A percentile compares a stretch with the other conserved stretches of the same genome.
Evolutionary conservation across 2,113 vertebrate genomes (phyloP).

Genomic region (Calyptomena viridis): DNA sequence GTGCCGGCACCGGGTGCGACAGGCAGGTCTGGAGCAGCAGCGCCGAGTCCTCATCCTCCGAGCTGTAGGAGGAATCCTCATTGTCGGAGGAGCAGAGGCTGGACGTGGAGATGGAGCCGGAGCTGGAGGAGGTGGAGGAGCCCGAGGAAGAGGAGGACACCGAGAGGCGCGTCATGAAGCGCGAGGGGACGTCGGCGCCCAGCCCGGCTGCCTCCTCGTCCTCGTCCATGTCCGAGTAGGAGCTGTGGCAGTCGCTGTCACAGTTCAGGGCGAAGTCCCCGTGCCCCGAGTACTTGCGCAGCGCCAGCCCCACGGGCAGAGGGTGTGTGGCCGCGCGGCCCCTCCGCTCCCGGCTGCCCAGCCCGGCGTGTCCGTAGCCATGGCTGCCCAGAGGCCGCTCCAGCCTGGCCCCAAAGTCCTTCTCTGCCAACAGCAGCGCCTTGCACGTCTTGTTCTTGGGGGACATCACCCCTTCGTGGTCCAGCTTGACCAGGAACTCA

Average conservation of each 20-base stretch:
- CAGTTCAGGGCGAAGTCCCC: constrained; percentile 84
- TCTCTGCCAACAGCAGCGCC: constrained; percentile 82
- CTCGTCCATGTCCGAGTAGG: constrained; percentile 90
- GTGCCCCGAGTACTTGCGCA: constrained; percentile 82
- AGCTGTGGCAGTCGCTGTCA: constrained; percentile 90
- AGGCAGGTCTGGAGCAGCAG: constrained; percentile 92
- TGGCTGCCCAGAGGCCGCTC: constrained; percentile 74
- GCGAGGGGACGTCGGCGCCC: constrained; percentile 76
- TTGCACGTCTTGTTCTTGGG: constrained; percentile 96
- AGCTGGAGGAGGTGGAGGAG: constrained; percentile 92
- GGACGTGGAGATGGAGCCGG: constrained; percentile 91
- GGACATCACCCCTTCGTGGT: constrained; percentile 95
- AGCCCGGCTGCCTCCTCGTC: constrained; percentile 84
- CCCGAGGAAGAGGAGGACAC: constrained; percentile 94
- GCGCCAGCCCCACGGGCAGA: constrained; percentile 82
- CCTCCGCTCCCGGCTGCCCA: constrained; percentile 87
- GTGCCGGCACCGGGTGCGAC: constrained; percentile 81
- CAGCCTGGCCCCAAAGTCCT: constrained; percentile 79
- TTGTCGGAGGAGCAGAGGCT: constrained; percentile 95
- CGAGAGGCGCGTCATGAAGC: constrained; percentile 88
- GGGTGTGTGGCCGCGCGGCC: constrained; percentile 79
- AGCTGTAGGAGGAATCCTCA: constrained; percentile 94
- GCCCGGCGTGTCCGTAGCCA: constrained; percentile 81
- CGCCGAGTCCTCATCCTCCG: constrained; percentile 89
- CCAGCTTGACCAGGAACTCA: constrained; percentile 92